Percentiles rank a stretch among this genome's conserved stretches.
Evolutionary conservation across 2,888 invertebrate species (phyloP).

Genomic region (Pseudoips prasinana): DNA sequence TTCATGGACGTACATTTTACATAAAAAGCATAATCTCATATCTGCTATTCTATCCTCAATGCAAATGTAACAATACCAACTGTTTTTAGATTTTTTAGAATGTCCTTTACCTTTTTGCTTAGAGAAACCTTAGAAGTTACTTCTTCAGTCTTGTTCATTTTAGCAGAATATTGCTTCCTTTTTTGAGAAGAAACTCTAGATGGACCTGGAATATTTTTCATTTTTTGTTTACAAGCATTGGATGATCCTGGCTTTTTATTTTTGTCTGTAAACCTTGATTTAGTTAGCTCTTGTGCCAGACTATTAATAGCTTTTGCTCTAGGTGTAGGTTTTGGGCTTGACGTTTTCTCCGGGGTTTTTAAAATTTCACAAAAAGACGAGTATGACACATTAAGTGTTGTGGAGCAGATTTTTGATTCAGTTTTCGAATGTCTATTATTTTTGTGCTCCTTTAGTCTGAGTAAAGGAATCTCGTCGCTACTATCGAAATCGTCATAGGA

Average conservation of each 20-base stretch:
- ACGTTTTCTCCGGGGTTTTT: constrained; percentile 4
- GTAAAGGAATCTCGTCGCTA: no score
- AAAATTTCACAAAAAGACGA: constrained; percentile 6
- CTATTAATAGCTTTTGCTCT: constrained; percentile 8
- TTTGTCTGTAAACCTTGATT: constrained; percentile 17
- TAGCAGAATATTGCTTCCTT: constrained; percentile 1
- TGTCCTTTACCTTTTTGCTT: constrained; percentile 1
- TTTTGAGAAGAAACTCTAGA: constrained; percentile 1
- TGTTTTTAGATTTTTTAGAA: constrained; percentile 2
- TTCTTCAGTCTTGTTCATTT: constrained; percentile 1
- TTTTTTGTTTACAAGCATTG: constrained; percentile 10
- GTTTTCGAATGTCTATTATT: constrained; percentile 2
- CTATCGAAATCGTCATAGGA: no score
- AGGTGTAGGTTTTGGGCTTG: constrained; percentile 5
- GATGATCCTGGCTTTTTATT: constrained; percentile 13
- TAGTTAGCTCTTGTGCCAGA: constrained; percentile 15
- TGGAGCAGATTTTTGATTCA: neutral
- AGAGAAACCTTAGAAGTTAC: constrained; percentile 1
- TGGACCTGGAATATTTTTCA: constrained; percentile 6
- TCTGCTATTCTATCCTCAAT: constrained; percentile 22
- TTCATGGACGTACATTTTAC: constrained; percentile 7
- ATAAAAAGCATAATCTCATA: constrained; percentile 11
- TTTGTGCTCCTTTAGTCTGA: no score
- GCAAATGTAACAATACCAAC: constrained; percentile 26
- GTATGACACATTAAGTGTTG: constrained; percentile 3